Evolutionary conservation across 1,140 invertebrate species (phyloP).

Genomic region (Sweltsa coloradensis): DNA sequence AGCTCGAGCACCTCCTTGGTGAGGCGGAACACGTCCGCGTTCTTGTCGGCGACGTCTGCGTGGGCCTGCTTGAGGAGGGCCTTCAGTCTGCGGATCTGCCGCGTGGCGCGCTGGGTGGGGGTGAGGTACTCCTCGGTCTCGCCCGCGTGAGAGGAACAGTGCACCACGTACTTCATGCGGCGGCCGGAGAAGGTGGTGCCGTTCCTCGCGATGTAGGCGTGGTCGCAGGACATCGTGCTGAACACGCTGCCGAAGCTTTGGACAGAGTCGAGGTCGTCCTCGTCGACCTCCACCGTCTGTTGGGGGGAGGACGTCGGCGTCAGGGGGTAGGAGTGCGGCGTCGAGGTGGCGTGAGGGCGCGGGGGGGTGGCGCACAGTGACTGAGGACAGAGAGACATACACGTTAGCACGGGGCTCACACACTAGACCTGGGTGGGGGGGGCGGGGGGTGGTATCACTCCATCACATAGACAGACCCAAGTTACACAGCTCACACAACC

Average conservation of each 20-base stretch:
- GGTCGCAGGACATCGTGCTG: constrained; percentile 60
- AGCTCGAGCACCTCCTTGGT: constrained; percentile 74
- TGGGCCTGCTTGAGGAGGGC: constrained; percentile 50
- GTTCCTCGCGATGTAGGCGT: constrained; percentile 65
- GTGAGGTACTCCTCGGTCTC: constrained; percentile 69
- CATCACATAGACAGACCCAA: no score
- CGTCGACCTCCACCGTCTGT: constrained; percentile 20
- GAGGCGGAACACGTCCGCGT: constrained; percentile 63
- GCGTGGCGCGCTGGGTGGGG: constrained; percentile 69
- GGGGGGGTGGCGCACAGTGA: constrained; percentile 2
- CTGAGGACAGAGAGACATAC: background rate
- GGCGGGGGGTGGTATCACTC: no score
- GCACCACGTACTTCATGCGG: constrained; percentile 63
- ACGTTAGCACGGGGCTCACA: constrained; percentile 6
- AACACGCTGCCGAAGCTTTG: constrained; percentile 61
- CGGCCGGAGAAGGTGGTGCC: constrained; percentile 59
- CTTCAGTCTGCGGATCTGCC: constrained; percentile 55
- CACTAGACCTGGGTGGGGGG: no score
- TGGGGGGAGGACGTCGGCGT: constrained; percentile 25
- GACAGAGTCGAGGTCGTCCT: constrained; percentile 62
- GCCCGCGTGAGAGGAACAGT: constrained; percentile 64
- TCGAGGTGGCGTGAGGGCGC: constrained; percentile 18
- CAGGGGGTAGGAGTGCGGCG: constrained; percentile 14
- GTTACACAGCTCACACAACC: no score
- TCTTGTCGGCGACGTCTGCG: constrained; percentile 63